A percentile compares a stretch with the other conserved stretches of the same genome.
Conservation (phyloP, 2,797 vertebrate species). For the Pelobates cultripes region DNA sequence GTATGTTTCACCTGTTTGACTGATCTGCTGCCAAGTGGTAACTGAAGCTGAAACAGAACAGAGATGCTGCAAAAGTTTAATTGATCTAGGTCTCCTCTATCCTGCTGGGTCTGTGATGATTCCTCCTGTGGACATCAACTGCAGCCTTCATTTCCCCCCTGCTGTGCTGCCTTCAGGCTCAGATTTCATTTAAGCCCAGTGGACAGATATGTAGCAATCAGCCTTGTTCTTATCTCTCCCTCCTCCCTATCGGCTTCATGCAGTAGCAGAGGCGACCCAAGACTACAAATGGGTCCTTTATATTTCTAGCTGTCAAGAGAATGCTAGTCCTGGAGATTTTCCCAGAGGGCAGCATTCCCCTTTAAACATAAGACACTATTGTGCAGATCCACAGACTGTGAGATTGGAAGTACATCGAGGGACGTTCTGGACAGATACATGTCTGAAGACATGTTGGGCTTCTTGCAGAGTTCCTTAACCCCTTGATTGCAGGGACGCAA, state of each 20-base stretch:
- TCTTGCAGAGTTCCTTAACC: neutral
- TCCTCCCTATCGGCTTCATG: constrained; percentile 52
- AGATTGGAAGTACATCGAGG: constrained; percentile 32
- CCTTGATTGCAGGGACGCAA: neutral
- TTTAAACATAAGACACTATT: constrained; percentile 66
- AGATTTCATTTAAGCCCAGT: constrained; percentile 48
- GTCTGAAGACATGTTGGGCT: neutral
- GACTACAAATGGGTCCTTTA: constrained; percentile 64
- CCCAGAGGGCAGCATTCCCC: constrained; percentile 58
- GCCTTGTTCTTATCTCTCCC: constrained; percentile 52
- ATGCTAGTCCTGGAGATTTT: constrained; percentile 64
- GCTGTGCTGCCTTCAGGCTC: constrained; percentile 16
- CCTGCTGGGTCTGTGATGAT: neutral
- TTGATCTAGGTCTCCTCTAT: neutral
- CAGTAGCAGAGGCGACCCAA: constrained; percentile 42
- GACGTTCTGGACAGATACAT: constrained; percentile 14
- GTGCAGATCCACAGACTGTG: constrained; percentile 57
- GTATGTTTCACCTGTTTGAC: neutral
- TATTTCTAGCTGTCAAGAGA: constrained; percentile 57
- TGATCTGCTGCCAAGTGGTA: rapidly evolving
- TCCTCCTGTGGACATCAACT: neutral
- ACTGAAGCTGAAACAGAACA: neutral
- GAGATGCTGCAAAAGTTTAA: neutral
- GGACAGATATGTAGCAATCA: constrained; percentile 50
- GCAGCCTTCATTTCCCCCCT: constrained; percentile 39